phyloP scores from a whole-genome alignment of 2,888 invertebrate genomes.

The Drosophila hamatofila region DNA sequence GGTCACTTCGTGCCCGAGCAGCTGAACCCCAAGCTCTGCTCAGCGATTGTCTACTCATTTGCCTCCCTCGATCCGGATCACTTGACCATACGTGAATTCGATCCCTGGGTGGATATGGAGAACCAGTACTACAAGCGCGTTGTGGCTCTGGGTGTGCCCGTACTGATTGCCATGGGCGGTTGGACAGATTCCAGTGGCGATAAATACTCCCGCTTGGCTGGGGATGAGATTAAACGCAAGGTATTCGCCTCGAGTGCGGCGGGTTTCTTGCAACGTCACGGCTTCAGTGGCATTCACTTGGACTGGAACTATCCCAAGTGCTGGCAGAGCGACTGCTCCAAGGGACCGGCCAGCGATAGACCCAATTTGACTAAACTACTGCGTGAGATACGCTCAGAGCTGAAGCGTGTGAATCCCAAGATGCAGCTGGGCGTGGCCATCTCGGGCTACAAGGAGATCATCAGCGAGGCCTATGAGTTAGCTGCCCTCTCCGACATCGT shows the following conservation, averaged over 20 bases:
- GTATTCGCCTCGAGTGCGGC: slow-evolving; percentile 90
- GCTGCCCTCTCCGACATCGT: slow-evolving; percentile 89
- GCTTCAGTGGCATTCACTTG: slow-evolving; percentile 94
- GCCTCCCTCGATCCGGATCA: slow-evolving; percentile 93
- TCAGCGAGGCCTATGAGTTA: slow-evolving; percentile 94
- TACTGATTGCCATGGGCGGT: slow-evolving; percentile 95
- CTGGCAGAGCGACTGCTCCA: slow-evolving; percentile 95
- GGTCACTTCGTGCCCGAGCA: slow-evolving; percentile 95
- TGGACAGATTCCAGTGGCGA: slow-evolving; percentile 97
- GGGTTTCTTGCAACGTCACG: slow-evolving; percentile 90
- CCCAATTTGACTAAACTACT: slow-evolving; percentile 91
- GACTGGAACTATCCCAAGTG: slow-evolving; percentile 98
- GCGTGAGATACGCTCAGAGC: slow-evolving; percentile 86
- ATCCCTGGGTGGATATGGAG: slow-evolving; percentile 94
- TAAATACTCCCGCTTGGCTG: slow-evolving; percentile 93
- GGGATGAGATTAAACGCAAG: slow-evolving; percentile 88
- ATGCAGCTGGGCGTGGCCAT: slow-evolving; percentile 92
- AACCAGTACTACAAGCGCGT: slow-evolving; percentile 93
- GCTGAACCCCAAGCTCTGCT: slow-evolving; percentile 92
- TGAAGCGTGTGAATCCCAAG: slow-evolving; percentile 83
- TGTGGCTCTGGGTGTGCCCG: slow-evolving; percentile 88
- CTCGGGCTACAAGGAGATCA: slow-evolving; percentile 96
- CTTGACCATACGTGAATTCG: slow-evolving; percentile 91
- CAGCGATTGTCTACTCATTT: slow-evolving; percentile 95
- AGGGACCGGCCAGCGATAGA: slow-evolving; percentile 92